phyloP scores from a whole-genome alignment of 2,113 vertebrate species.

The Sterrhoptilus dennistouni region DNA sequence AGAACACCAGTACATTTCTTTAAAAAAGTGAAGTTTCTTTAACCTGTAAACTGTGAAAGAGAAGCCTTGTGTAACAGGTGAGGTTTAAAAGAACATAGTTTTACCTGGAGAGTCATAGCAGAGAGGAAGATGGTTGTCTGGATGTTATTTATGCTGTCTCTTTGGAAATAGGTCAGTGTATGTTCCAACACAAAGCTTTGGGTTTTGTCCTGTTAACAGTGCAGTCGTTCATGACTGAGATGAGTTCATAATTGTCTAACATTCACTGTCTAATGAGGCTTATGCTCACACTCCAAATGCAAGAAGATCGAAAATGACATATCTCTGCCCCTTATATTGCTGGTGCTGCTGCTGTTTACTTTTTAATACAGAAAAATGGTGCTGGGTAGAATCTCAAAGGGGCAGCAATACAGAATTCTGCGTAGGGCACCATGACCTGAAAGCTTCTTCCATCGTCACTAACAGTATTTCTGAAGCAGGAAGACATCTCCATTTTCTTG shows the following conservation, averaged over 20 bases:
- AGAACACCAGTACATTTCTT: background rate
- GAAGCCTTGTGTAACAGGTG: background rate
- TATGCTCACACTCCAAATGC: background rate
- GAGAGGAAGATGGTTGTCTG: background rate
- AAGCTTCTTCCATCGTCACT: background rate
- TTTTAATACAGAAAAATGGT: background rate
- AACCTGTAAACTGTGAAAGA: background rate
- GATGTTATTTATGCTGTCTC: background rate
- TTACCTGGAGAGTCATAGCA: background rate
- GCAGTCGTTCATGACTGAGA: background rate
- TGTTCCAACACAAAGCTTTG: background rate
- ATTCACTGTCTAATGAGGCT: background rate
- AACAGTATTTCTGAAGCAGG: background rate
- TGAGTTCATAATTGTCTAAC: background rate
- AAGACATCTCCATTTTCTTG: background rate
- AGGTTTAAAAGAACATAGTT: background rate
- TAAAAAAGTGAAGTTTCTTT: background rate
- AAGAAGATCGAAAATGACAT: background rate
- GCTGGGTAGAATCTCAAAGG: background rate
- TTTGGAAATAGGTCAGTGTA: background rate
- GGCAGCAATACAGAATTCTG: background rate
- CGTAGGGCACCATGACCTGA: fast-evolving
- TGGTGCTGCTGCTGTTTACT: background rate
- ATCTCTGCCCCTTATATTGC: background rate
- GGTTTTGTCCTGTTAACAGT: background rate